Base-by-base conservation (phyloP, 2,113 vertebrate species). In the Okapia johnstoni region DNA sequence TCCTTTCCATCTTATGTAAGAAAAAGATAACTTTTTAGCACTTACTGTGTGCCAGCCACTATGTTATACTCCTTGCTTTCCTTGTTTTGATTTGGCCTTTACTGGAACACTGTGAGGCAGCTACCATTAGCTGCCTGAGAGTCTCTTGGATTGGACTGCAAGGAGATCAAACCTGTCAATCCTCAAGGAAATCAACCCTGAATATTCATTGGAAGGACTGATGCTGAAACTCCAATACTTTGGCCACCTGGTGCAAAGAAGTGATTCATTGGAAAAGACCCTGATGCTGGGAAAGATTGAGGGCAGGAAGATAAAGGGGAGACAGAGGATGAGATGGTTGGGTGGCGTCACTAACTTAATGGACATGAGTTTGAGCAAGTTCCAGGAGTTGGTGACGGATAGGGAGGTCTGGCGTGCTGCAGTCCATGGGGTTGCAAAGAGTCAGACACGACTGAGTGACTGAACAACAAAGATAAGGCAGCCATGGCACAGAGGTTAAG, bases 341-440 rank as follows among this genome's bases (percentile, higher is more conserved):
- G 21, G 8, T 14, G 40, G 70, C 12, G 15, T 43, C 70, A 26
- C 70, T 43, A 2, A 76, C 1, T 3, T 40, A 76, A 26, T 43
- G 23, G 70, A 15, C 12, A 43, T 43, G 40, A 43, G 40, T 76
- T 7, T 76, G 70, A 76, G 70, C 70, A 76, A 15, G 36, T 6
- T 76, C 23, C 1, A 0, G 40, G 70, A 43, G 23, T 7, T 40
- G 23, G 70, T 76, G 13, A 26, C 0, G 2, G 70, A 76, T 23
- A 15, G 36, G 40, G 70, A 43, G 23, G 40, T 26, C 40, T 43
- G 23, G 70, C 23, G 0, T 25, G 23, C 23, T 43, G 70, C 40
- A 76, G 21, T 15, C 40, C 6, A 0, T 43, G 23, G 70, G 23
- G 12, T 14, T 0, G 1, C 70, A 76, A 76, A 76, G 6, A 76